phyloP scores from a whole-genome alignment of 1,140 invertebrate species.

The Micrasema longulum region DNA sequence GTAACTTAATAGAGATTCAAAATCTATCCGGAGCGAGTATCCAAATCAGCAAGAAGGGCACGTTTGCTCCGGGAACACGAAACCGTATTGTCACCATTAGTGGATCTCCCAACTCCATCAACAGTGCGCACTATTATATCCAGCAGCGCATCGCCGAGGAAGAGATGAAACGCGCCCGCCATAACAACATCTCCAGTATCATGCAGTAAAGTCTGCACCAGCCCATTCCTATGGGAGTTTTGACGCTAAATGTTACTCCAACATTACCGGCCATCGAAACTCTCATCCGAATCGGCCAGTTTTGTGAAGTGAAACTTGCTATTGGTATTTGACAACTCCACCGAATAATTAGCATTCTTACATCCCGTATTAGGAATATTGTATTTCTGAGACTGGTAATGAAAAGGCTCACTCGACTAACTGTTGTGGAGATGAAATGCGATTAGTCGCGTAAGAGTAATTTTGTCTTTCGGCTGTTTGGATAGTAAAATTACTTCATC shows the following conservation, averaged over 20 bases:
- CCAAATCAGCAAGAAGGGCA: conserved; percentile 98
- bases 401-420: no score
- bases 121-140: conserved; percentile 92
- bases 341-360: no score
- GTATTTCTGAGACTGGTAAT: no score
- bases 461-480: neutral
- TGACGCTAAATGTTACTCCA: conserved; percentile 10
- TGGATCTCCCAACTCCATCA: conserved; percentile 88
- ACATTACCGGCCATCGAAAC: conserved; percentile 15
- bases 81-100: conserved; percentile 97
- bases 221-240: conserved; percentile 24
- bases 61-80: conserved; percentile 94
- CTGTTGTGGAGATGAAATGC: no score
- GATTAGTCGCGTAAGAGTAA: no score
- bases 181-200: conserved; percentile 83
- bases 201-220: conserved; percentile 66
- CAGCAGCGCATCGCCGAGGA: conserved; percentile 96
- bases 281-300: conserved; percentile 17
- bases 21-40: conserved; percentile 96
- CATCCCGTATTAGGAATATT: no score
- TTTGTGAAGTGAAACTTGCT: conserved; percentile 6
- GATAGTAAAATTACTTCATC: neutral
- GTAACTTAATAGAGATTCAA: conserved; percentile 96
- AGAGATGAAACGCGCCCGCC: conserved; percentile 91
- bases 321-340: neutral